Base-by-base conservation (phyloP, 2,113 vertebrate genomes). In the Bos javanicus region DNA sequence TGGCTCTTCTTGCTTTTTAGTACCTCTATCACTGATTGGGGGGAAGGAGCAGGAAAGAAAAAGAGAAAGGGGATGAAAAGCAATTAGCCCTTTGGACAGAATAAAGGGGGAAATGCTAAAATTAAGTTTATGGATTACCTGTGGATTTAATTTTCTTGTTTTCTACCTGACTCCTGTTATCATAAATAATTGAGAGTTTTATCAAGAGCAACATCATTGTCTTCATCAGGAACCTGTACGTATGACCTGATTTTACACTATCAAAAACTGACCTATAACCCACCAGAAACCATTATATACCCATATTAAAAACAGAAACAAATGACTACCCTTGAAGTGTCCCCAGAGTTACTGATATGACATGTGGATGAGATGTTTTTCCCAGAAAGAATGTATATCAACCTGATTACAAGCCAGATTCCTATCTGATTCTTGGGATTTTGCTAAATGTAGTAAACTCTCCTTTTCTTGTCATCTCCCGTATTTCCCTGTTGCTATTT, bases 111-210 rank as follows among this genome's bases (percentile, higher is more conserved):
- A 92, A 89, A 16, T 83, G 84, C 15, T 90, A 48, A 90, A 92
- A 78, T 52, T 82, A 92, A 94, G 23, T 85, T 50, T 82, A 95
- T 54, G 12, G 33, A 54, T 57, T 92, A 15, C 76, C 36, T 85
- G 14, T 82, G 67, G 25, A 78, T 80, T 96, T 97, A n/a, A 30
- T 87, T 91, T 91, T 93, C 87, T 25, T 86, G 12, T 84, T 97
- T 97, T 56, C 46, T 64, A 1, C 62, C 28, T 83, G 3, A 87
- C 43, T 82, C 48, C 25, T 74, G 33, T 39, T 62, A 56, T 64
- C 62, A 48, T 96, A 67, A 87, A 64, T 83, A 82, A 91, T 95
- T 59, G 50, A 60, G 28, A 93, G 6, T 82, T 94, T 74, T 82
- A 39, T 43, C 48, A 87, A 2, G 83, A 56, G 50, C 83, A 94